Evolutionary conservation across 2,888 invertebrate genomes (phyloP), one percentile per base, ranked within the genome.

Genomic region (Amorpha juglandis): DNA sequence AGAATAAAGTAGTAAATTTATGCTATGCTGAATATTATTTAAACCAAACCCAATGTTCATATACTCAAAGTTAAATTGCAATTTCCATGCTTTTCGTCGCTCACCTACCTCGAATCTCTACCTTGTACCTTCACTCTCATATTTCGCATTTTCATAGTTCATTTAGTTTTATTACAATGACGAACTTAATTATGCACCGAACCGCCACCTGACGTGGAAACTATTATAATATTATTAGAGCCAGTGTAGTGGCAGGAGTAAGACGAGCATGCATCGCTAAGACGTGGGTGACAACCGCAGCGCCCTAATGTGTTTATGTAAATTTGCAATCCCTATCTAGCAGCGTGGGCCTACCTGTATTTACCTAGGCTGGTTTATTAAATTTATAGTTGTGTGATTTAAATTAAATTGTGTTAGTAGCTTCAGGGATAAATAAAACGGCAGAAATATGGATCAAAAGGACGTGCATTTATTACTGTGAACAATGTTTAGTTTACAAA

Each of bases 281-380:
- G 80, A 77, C 70, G 74, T 68, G 76, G 76, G 76, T 73, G 76
- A 72, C 73, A 73, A 76, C 74, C 79, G 67, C 72, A 72, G 67
- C 74, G 68, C 70, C 67, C 71, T 80, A 82, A 83, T 79, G 76
- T 76, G 80, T 80, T 83, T 84, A 84, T 84, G 84, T 75, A 82
- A 84, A 84, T 76, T 67, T 71, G 72, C 70, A 68, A 63, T 51
- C 67, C 70, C 73, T 71, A 74, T 63, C 65, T 62, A 63, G 35
- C 50, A 47, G 63, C 62, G 45, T 21, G 27, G 27, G 67, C 64
- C 38, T 65, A 65, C 58, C 55, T 65, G 48, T 48, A 19, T 35
- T 64, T 35, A 64, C 19, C 45, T 58, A 58, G 42, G 16, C 0
- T 16, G 19, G 12, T 19, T 38, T 11, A 38, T 38, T 58, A 58